These are phyloP conservation scores for Anhinga anhinga DNA, from an alignment of 2,113 vertebrate species.

Conservation along the genomic window DNA sequence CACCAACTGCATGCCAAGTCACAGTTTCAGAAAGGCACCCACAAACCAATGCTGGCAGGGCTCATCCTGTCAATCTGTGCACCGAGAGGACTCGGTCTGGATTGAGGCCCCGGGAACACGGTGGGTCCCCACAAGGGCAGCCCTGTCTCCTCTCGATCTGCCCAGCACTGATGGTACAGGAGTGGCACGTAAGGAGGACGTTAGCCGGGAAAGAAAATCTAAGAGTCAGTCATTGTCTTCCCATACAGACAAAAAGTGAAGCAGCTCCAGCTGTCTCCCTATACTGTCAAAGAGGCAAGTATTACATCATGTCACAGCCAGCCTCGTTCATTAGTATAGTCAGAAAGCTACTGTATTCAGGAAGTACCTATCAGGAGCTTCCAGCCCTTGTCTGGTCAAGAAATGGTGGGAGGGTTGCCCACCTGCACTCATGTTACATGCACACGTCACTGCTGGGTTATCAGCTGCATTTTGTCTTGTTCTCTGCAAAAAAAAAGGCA, in stretches of 20 bases:
- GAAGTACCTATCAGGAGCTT: not conserved
- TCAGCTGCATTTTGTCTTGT: not conserved
- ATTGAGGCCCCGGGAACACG: rapidly evolving
- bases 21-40: not conserved
- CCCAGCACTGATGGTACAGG: not conserved
- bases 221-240: not conserved
- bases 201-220: not conserved
- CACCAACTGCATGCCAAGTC: not conserved
- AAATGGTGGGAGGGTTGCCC: not conserved
- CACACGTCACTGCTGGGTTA: not conserved
- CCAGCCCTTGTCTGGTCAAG: not conserved
- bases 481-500: not conserved
- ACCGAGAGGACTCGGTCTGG: not conserved
- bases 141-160: not conserved
- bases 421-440: not conserved
- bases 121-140: rapidly evolving
- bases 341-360: not conserved
- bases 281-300: not conserved
- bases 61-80: rapidly evolving
- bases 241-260: not conserved
- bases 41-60: not conserved
- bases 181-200: rapidly evolving
- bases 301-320: not conserved
- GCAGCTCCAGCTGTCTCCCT: not conserved
- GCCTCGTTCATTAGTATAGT: not conserved